These are phyloP conservation scores for Kradibia gibbosae DNA, from an alignment of 1,140 invertebrate genomes.

Conservation along the genomic window DNA sequence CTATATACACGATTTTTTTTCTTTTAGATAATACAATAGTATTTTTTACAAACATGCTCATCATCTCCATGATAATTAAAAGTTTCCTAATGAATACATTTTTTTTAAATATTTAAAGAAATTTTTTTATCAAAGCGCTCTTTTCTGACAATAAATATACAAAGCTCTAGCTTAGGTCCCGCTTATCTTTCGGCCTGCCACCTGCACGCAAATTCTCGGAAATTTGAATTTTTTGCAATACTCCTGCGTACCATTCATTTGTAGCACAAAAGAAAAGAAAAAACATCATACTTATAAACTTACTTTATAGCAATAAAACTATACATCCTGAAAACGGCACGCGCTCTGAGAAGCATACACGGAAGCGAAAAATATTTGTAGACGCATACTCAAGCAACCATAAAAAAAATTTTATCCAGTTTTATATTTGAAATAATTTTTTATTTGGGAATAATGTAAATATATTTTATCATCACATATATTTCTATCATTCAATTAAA, in stretches of 20 bases:
- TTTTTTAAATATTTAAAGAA: too few species aligned
- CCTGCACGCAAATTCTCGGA: neutral
- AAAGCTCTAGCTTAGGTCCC: neutral
- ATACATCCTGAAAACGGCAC: neutral
- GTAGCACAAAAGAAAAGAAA: neutral
- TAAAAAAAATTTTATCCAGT: neutral
- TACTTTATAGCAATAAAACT: neutral
- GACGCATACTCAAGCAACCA: too few species aligned
- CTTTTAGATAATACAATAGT: too few species aligned
- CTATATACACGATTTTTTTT: too few species aligned
- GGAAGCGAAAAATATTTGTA: neutral
- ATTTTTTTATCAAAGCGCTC: too few species aligned
- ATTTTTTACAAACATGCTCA: too few species aligned
- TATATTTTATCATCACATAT: too few species aligned
- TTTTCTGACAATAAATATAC: neutral
- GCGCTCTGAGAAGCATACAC: neutral
- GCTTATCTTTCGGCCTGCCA: neutral
- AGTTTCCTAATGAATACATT: neutral
- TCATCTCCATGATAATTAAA: too few species aligned
- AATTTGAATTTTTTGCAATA: neutral
- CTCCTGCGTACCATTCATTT: neutral
- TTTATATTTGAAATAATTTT: neutral
- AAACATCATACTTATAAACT: neutral
- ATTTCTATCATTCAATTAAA: too few species aligned
- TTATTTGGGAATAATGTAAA: too few species aligned